Conservation (phyloP, 2,113 vertebrate genomes). For the Lasiurus borealis region DNA sequence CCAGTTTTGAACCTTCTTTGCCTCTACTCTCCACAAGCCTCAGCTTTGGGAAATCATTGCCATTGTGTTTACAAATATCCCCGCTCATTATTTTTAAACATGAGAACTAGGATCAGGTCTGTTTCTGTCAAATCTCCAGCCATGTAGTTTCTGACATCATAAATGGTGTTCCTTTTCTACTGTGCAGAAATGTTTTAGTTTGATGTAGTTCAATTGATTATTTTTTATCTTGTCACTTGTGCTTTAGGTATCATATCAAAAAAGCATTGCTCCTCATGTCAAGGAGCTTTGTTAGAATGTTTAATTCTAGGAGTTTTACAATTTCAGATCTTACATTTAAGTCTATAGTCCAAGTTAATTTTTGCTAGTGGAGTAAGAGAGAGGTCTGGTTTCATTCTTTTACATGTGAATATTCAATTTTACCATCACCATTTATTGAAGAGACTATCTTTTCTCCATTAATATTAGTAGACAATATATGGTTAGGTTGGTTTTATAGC, state of each 20-base stretch:
- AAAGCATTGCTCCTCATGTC: too few species aligned
- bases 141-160: neutral
- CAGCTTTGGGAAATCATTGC: neutral
- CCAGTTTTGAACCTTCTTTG: neutral
- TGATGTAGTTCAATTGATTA: neutral
- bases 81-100: neutral
- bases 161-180: neutral
- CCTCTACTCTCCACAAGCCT: neutral
- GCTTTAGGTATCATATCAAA: neutral
- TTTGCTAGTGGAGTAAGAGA: neutral
- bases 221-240: neutral
- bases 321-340: neutral
- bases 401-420: neutral
- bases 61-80: neutral
- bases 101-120: neutral
- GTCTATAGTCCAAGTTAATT: neutral
- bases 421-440: neutral
- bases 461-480: neutral
- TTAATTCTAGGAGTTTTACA: neutral
- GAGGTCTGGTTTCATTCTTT: neutral
- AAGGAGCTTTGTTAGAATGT: neutral
- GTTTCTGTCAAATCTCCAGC: neutral
- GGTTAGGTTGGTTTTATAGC: neutral
- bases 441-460: neutral
- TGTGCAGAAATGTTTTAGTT: neutral